A percentile compares a stretch with the other conserved stretches of the same genome.
phyloP scores from a whole-genome alignment of 1,140 invertebrate genomes.

The Lethocerus indicus region DNA sequence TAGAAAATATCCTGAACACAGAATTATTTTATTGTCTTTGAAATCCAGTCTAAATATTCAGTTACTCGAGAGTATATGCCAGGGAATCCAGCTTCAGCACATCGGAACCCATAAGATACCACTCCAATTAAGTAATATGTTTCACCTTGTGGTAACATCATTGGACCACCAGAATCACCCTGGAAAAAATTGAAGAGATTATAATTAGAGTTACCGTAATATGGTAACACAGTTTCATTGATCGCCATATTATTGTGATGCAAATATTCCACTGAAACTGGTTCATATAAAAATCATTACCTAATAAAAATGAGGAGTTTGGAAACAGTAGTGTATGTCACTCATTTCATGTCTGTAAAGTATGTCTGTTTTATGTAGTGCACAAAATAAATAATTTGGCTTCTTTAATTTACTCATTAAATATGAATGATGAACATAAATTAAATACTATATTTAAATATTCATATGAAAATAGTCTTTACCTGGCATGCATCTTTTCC shows the following conservation, averaged over 20 bases:
- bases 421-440: no score
- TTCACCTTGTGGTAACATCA: constrained; percentile 39
- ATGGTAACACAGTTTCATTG: not conserved
- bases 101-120: constrained; percentile 56
- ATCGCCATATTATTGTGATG: not conserved
- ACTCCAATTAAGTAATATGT: constrained; percentile 45
- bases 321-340: no score
- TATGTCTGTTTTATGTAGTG: no score
- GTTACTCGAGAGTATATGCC: constrained; percentile 63
- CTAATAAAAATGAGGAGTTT: no score
- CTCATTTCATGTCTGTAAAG: no score
- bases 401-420: no score
- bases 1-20: no score
- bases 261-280: not conserved
- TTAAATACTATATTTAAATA: not conserved
- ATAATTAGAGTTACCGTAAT: not conserved
- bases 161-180: constrained; percentile 71
- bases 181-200: constrained; percentile 18
- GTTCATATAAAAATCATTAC: no score
- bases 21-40: no score
- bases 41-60: constrained; percentile 3
- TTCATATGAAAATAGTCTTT: constrained; percentile 7
- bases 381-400: no score
- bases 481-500: constrained; percentile 68
- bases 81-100: constrained; percentile 51